Base-by-base conservation (phyloP, 1,140 invertebrate species). In the Zaprionus lachaisei region DNA sequence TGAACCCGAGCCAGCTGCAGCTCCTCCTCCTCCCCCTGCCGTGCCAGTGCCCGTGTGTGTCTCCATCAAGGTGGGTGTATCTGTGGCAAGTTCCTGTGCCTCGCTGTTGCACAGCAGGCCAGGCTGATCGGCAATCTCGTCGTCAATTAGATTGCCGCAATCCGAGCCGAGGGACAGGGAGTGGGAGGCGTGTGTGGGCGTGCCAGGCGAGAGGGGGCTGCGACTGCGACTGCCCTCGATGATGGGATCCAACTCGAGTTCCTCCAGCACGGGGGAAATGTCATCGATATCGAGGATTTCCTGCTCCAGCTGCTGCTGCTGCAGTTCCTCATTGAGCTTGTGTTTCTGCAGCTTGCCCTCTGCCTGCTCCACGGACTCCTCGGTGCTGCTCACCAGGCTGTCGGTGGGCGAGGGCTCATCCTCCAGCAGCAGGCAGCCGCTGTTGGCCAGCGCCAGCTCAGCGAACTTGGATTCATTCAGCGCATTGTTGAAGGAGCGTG, bases 101-200 rank as follows among this genome's bases (percentile, higher is more conserved):
- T 92, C 91, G 15, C 82, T 91, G 85, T 96, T 95, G 87, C 97
- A 97, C 2, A 97, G 94, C 58, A 98, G 93, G 0, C 95, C 97
- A 11, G 97, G 97, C 91, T 98, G 97, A 93, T 98, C 97, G 12
- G 96, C 96, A 56, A 98, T 98, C 93, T 98, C 97, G 81, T 98
- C 97, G 85, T 98, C 97, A 72, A 97, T 97, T 49, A 97, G 95
- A 65, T 96, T 94, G 47, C 96, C 95, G 55, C 95, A 95, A 70
- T 95, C 95, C 5, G 94, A 95, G 1, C 84, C 85, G 64, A 96
- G 95, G 0, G 96, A 96, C 2, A 97, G 92, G 0, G 96, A 97
- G 71, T 96, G 96, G 0, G 96, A 96, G 1, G 95, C 96, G 71
- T 96, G 96, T 1, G 96, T 97, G 2, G 96, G 96, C 0, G 96